Percentiles rank a stretch among this genome's conserved stretches.
Evolutionary conservation across 2,888 invertebrate species (phyloP).

Genomic region (Priocnemis perturbator): DNA sequence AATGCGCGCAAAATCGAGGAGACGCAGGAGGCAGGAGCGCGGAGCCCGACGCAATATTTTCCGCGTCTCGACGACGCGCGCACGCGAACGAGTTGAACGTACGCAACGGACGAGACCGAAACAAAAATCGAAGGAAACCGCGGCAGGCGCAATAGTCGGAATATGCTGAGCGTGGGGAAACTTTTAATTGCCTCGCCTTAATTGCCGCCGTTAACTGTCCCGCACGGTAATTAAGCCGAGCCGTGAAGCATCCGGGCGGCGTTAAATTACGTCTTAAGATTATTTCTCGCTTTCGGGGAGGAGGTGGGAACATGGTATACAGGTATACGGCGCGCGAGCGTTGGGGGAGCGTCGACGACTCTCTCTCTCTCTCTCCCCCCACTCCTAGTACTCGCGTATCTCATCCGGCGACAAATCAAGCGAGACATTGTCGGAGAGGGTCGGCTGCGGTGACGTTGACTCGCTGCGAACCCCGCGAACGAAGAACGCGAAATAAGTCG

Average conservation of each 20-base stretch:
- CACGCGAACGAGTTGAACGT: no score
- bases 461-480: background rate
- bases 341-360: background rate
- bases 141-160: no score
- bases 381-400: background rate
- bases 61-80: no score
- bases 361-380: background rate
- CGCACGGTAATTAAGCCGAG: slow-evolving; percentile 37
- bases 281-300: slow-evolving; percentile 24
- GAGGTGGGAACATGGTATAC: background rate
- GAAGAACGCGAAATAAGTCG: background rate
- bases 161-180: slow-evolving; percentile 27
- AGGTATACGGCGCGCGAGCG: background rate
- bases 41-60: no score
- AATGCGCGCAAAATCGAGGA: no score
- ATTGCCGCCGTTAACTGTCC: slow-evolving; percentile 34
- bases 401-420: slow-evolving; percentile 34
- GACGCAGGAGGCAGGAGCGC: no score
- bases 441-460: background rate
- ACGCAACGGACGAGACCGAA: no score
- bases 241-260: slow-evolving; percentile 16
- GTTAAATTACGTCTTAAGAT: slow-evolving; percentile 35
- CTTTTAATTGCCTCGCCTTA: slow-evolving; percentile 56
- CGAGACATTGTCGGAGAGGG: background rate
- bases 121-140: no score